Conservation (phyloP, 2,888 invertebrate genomes). For the Meteorus colon region DNA sequence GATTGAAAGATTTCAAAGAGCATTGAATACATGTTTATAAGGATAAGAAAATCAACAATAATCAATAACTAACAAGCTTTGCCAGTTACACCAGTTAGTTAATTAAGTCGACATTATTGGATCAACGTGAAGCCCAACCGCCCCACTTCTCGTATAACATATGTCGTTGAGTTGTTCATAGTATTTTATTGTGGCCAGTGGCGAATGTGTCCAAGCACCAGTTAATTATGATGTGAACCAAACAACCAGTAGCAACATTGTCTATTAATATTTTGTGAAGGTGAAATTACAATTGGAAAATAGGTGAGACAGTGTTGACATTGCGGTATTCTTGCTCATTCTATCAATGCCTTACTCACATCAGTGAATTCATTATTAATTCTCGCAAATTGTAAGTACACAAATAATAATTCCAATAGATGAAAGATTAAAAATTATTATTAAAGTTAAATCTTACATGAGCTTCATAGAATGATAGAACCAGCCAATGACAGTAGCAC, state of each 20-base stretch:
- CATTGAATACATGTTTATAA: not conserved
- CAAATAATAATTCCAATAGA: not conserved
- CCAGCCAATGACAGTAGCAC: not conserved
- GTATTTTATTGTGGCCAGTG: conserved; percentile 30
- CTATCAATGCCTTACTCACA: too few relatives aligned
- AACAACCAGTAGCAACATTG: conserved; percentile 5
- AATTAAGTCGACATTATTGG: conserved; percentile 73
- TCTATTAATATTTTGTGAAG: too few relatives aligned
- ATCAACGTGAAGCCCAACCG: conserved; percentile 69
- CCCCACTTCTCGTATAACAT: conserved; percentile 30
- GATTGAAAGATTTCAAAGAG: not conserved
- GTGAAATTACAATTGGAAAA: too few relatives aligned
- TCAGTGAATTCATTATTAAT: too few relatives aligned
- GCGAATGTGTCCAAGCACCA: conserved; percentile 13
- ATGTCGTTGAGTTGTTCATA: conserved; percentile 5
- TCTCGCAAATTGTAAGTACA: too few relatives aligned
- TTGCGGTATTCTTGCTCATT: too few relatives aligned
- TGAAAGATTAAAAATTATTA: conserved; percentile 41
- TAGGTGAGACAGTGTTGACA: conserved; percentile 18
- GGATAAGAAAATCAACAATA: conserved; percentile 61
- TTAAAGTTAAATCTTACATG: conserved; percentile 64
- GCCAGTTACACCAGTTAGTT: conserved; percentile 70
- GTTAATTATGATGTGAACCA: conserved; percentile 4
- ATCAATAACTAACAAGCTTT: conserved; percentile 72
- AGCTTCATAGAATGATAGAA: conserved; percentile 57